Evolutionary conservation across 2,888 invertebrate species (phyloP).

Genomic region (Aspidapion aeneum): DNA sequence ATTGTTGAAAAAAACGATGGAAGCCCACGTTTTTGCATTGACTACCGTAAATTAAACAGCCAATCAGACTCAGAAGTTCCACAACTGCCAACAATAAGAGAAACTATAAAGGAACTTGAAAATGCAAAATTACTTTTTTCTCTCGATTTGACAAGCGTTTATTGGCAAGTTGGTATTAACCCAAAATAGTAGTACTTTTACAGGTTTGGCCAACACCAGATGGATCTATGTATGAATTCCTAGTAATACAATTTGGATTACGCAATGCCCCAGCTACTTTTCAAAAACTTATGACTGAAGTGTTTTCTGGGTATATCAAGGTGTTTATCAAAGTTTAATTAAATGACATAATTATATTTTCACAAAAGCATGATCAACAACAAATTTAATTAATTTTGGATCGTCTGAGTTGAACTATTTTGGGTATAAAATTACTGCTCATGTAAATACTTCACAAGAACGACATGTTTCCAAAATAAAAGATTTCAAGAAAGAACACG

Average conservation of each 20-base stretch:
- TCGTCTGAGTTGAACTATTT: background rate
- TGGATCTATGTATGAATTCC: background rate
- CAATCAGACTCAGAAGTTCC: background rate
- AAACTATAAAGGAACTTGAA: background rate
- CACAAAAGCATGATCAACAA: background rate
- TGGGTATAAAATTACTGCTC: too few species aligned
- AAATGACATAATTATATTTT: background rate
- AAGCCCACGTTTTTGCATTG: background rate
- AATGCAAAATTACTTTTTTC: background rate
- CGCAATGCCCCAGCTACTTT: background rate
- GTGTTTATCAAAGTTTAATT: background rate
- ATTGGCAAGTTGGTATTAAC: background rate
- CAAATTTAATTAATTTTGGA: background rate
- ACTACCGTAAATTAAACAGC: background rate
- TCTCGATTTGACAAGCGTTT: background rate
- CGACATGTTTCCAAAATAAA: too few species aligned
- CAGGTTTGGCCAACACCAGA: background rate
- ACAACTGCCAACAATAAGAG: background rate
- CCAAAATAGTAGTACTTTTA: background rate
- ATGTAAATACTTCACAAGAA: too few species aligned
- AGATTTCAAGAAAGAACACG: too few species aligned
- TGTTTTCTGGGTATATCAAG: background rate
- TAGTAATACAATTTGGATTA: background rate
- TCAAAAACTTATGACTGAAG: background rate
- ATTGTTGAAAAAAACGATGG: background rate